phyloP scores from a whole-genome alignment of 35 echinoderm and acorn worm species.

The Ophioderma brevispina region DNA sequence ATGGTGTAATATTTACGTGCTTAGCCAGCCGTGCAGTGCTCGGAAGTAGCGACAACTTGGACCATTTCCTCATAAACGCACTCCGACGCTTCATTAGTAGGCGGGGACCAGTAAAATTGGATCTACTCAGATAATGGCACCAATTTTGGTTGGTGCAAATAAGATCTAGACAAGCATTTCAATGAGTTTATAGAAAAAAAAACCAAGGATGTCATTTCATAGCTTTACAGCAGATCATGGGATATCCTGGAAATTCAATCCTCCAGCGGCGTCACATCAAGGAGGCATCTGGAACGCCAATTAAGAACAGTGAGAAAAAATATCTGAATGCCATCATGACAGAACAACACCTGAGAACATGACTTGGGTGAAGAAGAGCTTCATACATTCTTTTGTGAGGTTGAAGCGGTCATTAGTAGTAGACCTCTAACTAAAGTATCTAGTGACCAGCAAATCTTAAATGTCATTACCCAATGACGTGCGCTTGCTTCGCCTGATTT shows the following conservation, averaged over 20 bases:
- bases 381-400: slow-evolving; percentile 28
- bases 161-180: slow-evolving; percentile 35
- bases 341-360: slow-evolving; percentile 15
- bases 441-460: not conserved
- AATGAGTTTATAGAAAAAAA: no score
- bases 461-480: not conserved
- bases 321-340: slow-evolving; percentile 38
- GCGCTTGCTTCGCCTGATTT: not conserved
- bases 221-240: not conserved
- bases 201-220: slow-evolving; percentile 35
- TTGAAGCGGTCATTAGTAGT: slow-evolving; percentile 40
- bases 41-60: slow-evolving; percentile 52
- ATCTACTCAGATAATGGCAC: slow-evolving; percentile 72
- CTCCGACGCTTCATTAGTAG: slow-evolving; percentile 48
- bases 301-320: slow-evolving; percentile 55
- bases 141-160: slow-evolving; percentile 67
- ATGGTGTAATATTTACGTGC: slow-evolving; percentile 61
- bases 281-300: slow-evolving; percentile 72
- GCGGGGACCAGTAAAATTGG: slow-evolving; percentile 40
- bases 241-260: slow-evolving; percentile 52
- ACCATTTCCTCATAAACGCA: slow-evolving; percentile 70
- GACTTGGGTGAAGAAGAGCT: slow-evolving; percentile 12
- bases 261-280: slow-evolving; percentile 50
- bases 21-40: slow-evolving; percentile 65
- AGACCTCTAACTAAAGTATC: not conserved